Conservation (phyloP, 1,140 invertebrate genomes). For the Diabrotica virgifera region DNA sequence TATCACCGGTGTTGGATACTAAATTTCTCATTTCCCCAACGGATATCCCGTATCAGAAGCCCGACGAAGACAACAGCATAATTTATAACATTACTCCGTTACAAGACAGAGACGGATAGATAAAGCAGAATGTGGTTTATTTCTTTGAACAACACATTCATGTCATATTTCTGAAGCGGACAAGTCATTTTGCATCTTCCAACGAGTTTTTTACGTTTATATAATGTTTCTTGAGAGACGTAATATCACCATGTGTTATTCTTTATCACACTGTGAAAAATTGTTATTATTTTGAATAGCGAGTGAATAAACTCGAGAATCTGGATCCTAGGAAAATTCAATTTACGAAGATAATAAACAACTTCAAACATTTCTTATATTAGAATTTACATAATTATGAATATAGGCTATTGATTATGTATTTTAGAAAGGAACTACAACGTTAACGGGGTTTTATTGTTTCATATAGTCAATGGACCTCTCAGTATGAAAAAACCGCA, state of each 20-base stretch:
- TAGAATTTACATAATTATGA: no score
- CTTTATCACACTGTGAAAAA: background rate
- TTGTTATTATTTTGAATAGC: background rate
- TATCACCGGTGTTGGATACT: conserved; percentile 36
- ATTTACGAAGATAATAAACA: no score
- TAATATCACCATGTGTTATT: background rate
- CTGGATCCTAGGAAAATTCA: no score
- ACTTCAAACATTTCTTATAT: no score
- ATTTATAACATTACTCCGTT: conserved; percentile 25
- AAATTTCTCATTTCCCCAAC: conserved; percentile 38
- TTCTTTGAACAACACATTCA: conserved; percentile 18
- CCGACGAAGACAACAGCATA: conserved; percentile 17
- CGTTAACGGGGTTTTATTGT: no score
- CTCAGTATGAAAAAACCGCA: no score
- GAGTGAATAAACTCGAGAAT: no score
- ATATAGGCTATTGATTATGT: no score
- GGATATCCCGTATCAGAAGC: conserved; percentile 24
- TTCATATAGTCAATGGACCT: no score
- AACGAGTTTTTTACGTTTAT: conserved; percentile 8
- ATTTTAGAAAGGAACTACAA: no score
- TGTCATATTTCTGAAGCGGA: conserved; percentile 30
- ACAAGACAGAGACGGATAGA: conserved; percentile 35
- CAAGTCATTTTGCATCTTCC: conserved; percentile 11
- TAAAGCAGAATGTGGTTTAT: conserved; percentile 24
- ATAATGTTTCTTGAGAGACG: conserved; percentile 7